phyloP scores from a whole-genome alignment of 1,140 invertebrate species.

The Nephotettix cincticeps region DNA sequence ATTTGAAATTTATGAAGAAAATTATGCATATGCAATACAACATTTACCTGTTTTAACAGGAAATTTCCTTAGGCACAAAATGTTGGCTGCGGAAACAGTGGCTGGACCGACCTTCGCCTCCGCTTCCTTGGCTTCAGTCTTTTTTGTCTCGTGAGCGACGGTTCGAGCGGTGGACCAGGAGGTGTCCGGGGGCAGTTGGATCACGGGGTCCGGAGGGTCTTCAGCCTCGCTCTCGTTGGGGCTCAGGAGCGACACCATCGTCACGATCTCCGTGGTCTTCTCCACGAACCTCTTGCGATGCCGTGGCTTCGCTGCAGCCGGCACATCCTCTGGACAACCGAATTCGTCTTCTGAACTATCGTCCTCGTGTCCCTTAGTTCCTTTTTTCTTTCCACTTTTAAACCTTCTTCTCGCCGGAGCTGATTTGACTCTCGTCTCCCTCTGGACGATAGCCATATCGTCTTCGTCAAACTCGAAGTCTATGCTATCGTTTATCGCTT shows the following conservation, averaged over 20 bases:
- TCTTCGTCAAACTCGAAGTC: conserved; percentile 27
- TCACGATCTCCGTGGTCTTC: conserved; percentile 23
- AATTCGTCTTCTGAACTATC: not conserved
- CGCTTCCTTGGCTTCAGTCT: not conserved
- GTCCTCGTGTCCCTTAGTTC: conserved; percentile 24
- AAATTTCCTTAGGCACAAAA: not conserved
- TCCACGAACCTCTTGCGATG: not conserved
- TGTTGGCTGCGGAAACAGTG: not conserved
- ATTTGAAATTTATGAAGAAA: not conserved
- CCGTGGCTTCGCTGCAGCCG: not conserved
- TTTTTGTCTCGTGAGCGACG: not conserved
- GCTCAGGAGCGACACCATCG: conserved; percentile 33
- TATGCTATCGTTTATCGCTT: conserved; percentile 6
- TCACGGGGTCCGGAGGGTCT: not conserved
- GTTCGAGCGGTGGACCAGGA: not conserved
- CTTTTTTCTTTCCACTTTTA: conserved; percentile 2
- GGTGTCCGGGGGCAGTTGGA: conserved; percentile 9
- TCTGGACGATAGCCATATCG: conserved; percentile 14
- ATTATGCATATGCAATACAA: not conserved
- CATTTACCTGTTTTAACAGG: conserved; percentile 3
- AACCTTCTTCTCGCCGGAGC: conserved; percentile 15
- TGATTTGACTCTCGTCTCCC: conserved; percentile 6
- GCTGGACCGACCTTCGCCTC: not conserved
- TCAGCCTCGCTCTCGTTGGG: conserved; percentile 28
- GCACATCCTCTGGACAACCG: not conserved